Evolutionary conservation across 1,140 invertebrate species (phyloP).

Genomic region (Maconellicoccus hirsutus): DNA sequence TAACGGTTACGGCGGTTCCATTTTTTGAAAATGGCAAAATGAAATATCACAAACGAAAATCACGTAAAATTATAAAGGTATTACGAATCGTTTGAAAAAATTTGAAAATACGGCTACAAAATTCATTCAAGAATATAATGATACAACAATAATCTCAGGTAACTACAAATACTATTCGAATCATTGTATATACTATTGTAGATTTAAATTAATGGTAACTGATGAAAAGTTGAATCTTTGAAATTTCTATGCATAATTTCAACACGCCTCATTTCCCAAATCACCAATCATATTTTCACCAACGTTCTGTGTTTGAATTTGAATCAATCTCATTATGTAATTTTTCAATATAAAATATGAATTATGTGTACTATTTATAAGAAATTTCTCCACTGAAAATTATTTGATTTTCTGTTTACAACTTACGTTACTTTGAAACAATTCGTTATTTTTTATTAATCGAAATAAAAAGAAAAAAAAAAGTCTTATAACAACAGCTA

Average conservation of each 20-base stretch:
- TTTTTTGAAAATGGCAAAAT: conserved; percentile 22
- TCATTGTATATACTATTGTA: neutral
- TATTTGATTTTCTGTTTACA: too few relatives aligned
- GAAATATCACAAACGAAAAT: conserved; percentile 19
- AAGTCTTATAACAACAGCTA: too few relatives aligned
- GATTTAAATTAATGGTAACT: conserved; percentile 17
- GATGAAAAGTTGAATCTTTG: neutral
- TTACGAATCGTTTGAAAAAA: conserved; percentile 10
- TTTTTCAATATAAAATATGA: too few relatives aligned
- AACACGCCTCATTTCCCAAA: too few relatives aligned
- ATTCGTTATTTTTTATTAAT: too few relatives aligned
- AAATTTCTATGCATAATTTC: neutral
- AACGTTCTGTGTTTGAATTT: too few relatives aligned
- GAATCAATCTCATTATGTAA: too few relatives aligned
- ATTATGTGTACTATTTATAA: too few relatives aligned
- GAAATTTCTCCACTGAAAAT: too few relatives aligned
- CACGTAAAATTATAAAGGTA: conserved; percentile 13
- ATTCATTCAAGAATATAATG: neutral
- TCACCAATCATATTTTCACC: too few relatives aligned
- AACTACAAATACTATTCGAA: neutral
- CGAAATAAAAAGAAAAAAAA: too few relatives aligned
- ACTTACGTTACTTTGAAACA: too few relatives aligned
- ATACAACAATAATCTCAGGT: neutral
- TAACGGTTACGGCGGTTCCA: neutral
- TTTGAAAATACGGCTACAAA: neutral